Conservation (phyloP, 1,140 invertebrate genomes). For the Hestina assimilis region DNA sequence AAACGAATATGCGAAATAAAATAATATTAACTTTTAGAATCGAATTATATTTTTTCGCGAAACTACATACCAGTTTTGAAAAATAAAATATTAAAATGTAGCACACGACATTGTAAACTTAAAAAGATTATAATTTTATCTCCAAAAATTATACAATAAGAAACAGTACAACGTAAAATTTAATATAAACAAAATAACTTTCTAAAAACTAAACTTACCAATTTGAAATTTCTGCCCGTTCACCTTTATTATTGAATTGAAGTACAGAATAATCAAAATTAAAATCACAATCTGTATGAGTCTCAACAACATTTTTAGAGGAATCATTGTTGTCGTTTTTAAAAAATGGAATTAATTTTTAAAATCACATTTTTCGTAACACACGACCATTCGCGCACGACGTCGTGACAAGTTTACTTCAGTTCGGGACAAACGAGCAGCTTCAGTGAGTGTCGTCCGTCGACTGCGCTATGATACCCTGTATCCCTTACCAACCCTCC, state of each 20-base stretch:
- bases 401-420: slow-evolving; percentile 21
- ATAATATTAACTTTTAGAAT: too few relatives aligned
- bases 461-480: slow-evolving; percentile 47
- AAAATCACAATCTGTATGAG: slow-evolving; percentile 43
- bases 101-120: too few relatives aligned
- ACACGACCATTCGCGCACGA: slow-evolving; percentile 32
- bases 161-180: background rate
- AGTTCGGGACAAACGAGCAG: slow-evolving; percentile 26
- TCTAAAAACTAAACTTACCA: slow-evolving; percentile 2
- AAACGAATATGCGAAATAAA: too few relatives aligned
- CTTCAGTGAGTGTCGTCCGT: slow-evolving; percentile 33
- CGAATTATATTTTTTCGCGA: too few relatives aligned
- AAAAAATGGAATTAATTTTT: slow-evolving; percentile 9
- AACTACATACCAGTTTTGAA: too few relatives aligned
- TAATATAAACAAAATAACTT: background rate
- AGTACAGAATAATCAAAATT: slow-evolving; percentile 46
- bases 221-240: slow-evolving; percentile 43
- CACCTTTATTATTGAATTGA: slow-evolving; percentile 36
- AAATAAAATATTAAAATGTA: background rate
- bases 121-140: background rate
- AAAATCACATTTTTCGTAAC: slow-evolving; percentile 36
- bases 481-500: slow-evolving; percentile 45
- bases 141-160: background rate
- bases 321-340: slow-evolving; percentile 35
- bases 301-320: slow-evolving; percentile 41